These are phyloP conservation scores for Acromyrmex charruanus DNA, from an alignment of 1,140 invertebrate species.

Conservation along the genomic window DNA sequence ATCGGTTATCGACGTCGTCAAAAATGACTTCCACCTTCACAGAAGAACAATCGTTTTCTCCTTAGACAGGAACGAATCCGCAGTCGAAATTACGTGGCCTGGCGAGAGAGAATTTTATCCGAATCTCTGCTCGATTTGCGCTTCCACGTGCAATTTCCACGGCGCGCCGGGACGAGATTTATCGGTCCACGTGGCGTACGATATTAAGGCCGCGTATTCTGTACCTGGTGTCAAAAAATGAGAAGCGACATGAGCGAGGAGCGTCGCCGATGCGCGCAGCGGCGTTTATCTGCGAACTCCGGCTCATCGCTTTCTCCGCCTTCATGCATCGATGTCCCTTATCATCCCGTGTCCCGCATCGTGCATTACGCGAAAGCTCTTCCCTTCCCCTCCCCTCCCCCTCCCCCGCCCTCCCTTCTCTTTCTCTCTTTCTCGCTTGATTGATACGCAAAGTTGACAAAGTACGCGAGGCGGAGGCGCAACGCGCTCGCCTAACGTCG, in stretches of 20 bases:
- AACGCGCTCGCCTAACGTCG: slow-evolving; percentile 65
- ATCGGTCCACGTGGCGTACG: slow-evolving; percentile 34
- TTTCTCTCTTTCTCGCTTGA: slow-evolving; percentile 55
- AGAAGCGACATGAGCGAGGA: slow-evolving; percentile 28
- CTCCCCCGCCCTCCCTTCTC: background rate
- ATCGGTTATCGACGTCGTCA: background rate
- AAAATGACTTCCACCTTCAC: background rate
- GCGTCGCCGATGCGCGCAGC: slow-evolving; percentile 32
- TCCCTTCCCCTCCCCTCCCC: background rate
- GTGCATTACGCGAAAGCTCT: slow-evolving; percentile 41
- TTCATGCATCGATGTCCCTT: slow-evolving; percentile 64
- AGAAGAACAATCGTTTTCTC: background rate
- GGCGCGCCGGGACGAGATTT: slow-evolving; percentile 26
- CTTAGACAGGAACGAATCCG: background rate
- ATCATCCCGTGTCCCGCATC: slow-evolving; percentile 46
- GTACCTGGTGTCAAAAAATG: slow-evolving; percentile 46
- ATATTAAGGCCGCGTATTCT: slow-evolving; percentile 60
- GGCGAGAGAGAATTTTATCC: background rate
- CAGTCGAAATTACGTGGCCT: background rate
- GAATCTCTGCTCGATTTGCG: slow-evolving; percentile 47
- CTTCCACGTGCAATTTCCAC: slow-evolving; percentile 52
- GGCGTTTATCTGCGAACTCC: slow-evolving; percentile 71
- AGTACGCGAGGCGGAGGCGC: slow-evolving; percentile 69
- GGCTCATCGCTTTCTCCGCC: slow-evolving; percentile 74
- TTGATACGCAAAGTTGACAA: slow-evolving; percentile 80